Percentiles rank a stretch among this genome's conserved stretches.
Evolutionary conservation across 1,140 invertebrate genomes (phyloP).

Genomic region (Zophobas atratus): DNA sequence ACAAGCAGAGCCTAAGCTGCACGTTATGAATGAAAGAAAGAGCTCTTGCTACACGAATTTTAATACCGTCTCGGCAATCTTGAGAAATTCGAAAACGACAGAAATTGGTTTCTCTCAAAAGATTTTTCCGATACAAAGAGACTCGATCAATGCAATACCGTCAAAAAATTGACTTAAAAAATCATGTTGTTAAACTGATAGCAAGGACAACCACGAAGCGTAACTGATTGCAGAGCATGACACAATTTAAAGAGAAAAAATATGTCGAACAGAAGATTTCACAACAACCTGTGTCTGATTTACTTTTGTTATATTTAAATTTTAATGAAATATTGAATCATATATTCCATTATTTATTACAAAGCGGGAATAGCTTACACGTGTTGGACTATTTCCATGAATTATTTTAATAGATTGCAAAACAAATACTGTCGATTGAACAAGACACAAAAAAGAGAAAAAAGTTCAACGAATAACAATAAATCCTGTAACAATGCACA

Average conservation of each 20-base stretch:
- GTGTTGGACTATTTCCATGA: not conserved
- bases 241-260: slow-evolving; percentile 53
- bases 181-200: slow-evolving; percentile 45
- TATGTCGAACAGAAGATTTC: slow-evolving; percentile 47
- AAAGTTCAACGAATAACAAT: too few species aligned
- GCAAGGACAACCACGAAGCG: slow-evolving; percentile 54
- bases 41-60: slow-evolving; percentile 22
- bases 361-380: not conserved
- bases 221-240: slow-evolving; percentile 54
- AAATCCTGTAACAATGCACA: too few species aligned
- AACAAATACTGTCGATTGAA: too few species aligned
- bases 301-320: slow-evolving; percentile 46
- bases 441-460: too few species aligned
- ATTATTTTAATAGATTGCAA: not conserved
- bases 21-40: slow-evolving; percentile 53
- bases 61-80: not conserved
- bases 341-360: not conserved
- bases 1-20: slow-evolving; percentile 46
- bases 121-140: not conserved
- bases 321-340: slow-evolving; percentile 31
- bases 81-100: not conserved
- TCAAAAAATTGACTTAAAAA: slow-evolving; percentile 11
- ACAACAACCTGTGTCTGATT: slow-evolving; percentile 46
- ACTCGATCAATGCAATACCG: not conserved
- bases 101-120: not conserved